Evolutionary conservation across 2,113 vertebrate species (phyloP).

Genomic region (Plecotus auritus): DNA sequence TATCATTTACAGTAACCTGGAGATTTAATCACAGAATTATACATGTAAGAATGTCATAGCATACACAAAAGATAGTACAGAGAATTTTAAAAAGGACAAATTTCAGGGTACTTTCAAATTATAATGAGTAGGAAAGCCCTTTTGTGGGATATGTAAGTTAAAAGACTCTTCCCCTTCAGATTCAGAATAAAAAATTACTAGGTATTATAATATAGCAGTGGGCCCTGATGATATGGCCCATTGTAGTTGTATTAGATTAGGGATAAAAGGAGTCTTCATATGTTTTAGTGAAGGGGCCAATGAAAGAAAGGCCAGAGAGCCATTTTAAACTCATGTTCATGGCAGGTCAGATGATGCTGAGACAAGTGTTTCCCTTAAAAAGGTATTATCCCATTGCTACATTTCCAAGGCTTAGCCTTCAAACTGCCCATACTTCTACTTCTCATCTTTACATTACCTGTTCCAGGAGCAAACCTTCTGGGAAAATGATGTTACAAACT

Average conservation of each 20-base stretch:
- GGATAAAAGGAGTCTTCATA: background rate
- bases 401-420: background rate
- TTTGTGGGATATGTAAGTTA: background rate
- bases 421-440: background rate
- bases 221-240: background rate
- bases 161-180: constrained; percentile 2
- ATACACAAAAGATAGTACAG: background rate
- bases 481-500: background rate
- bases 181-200: constrained; percentile 20
- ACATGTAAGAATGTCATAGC: constrained; percentile 12
- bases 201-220: background rate
- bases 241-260: background rate
- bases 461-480: background rate
- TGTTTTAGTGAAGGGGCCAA: background rate
- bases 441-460: background rate
- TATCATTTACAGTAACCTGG: constrained; percentile 38
- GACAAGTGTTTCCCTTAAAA: background rate
- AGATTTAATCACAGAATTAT: constrained; percentile 64
- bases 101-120: constrained; percentile 50
- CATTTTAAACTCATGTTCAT: constrained; percentile 22
- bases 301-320: background rate
- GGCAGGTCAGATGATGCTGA: background rate
- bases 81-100: constrained; percentile 41
- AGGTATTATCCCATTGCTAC: background rate
- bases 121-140: background rate